Evolutionary conservation across 2,797 vertebrate genomes (phyloP).

Genomic region (Glossophaga mutica): DNA sequence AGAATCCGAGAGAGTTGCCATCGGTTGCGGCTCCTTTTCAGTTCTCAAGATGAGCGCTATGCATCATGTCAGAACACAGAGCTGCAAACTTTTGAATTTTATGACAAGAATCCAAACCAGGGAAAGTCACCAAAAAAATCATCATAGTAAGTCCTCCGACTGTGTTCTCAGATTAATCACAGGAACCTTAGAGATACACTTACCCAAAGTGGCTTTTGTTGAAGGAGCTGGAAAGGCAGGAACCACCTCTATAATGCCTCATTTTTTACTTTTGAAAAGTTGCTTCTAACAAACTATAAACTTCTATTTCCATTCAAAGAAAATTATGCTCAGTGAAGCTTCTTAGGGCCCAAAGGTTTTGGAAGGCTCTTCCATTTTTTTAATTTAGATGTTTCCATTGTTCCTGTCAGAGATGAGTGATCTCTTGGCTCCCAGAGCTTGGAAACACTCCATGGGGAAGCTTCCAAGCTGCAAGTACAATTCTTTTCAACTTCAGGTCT

Average conservation of each 20-base stretch:
- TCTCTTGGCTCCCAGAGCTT: background rate
- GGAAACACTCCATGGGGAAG: background rate
- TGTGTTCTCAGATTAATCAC: slow-evolving; percentile 19
- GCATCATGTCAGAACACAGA: background rate
- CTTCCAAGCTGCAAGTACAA: background rate
- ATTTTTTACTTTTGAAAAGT: background rate
- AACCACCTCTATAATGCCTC: background rate
- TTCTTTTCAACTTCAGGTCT: slow-evolving; percentile 20
- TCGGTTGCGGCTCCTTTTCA: background rate
- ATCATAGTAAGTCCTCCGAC: background rate
- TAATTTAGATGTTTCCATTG: slow-evolving; percentile 41
- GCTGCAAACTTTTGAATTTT: background rate
- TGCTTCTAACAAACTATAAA: slow-evolving; percentile 44
- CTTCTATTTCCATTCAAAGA: slow-evolving; percentile 8
- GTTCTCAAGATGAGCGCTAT: background rate
- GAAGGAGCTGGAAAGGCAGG: background rate
- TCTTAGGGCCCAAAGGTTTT: background rate
- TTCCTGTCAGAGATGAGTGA: slow-evolving; percentile 2
- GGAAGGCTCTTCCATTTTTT: slow-evolving; percentile 53
- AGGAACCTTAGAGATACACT: background rate
- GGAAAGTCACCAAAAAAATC: background rate
- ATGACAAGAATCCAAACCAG: background rate
- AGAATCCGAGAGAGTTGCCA: background rate
- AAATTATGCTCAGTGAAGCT: background rate
- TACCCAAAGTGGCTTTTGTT: slow-evolving; percentile 20